These are phyloP conservation scores for Troglohyphantes excavatus DNA, from an alignment of 2,888 invertebrate genomes.

Conservation along the genomic window DNA sequence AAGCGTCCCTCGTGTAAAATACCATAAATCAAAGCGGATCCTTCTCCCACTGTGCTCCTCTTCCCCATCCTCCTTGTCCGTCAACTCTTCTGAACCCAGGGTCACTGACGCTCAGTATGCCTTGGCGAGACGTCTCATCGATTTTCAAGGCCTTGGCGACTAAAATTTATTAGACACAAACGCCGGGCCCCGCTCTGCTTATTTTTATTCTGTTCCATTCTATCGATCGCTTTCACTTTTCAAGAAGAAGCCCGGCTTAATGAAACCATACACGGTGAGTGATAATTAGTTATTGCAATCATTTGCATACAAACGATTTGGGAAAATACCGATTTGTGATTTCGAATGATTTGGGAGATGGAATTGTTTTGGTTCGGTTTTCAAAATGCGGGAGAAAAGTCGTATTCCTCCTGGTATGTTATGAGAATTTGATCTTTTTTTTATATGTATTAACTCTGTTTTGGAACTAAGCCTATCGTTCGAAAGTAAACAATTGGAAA, in stretches of 20 bases:
- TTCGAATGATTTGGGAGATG: neutral
- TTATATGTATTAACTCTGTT: too few species aligned
- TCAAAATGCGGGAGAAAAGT: neutral
- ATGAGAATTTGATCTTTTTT: too few species aligned
- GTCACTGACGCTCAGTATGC: slow-evolving; percentile 22
- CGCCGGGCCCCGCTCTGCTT: slow-evolving; percentile 20
- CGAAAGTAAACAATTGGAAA: too few species aligned
- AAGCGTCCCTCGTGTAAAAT: neutral
- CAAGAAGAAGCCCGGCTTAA: slow-evolving; percentile 51
- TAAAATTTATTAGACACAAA: slow-evolving; percentile 31
- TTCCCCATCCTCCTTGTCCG: neutral
- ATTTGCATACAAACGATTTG: neutral
- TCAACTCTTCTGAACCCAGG: slow-evolving; percentile 64
- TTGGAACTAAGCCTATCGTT: too few species aligned
- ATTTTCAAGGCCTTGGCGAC: slow-evolving; percentile 77
- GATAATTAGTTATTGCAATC: slow-evolving; percentile 9
- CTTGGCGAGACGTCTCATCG: slow-evolving; percentile 72
- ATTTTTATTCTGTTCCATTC: slow-evolving; percentile 60
- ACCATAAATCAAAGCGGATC: too few species aligned
- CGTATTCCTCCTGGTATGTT: neutral
- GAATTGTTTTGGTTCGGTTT: neutral
- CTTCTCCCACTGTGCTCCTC: too few species aligned
- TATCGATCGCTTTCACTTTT: slow-evolving; percentile 77
- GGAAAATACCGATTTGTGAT: neutral
- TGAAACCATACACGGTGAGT: slow-evolving; percentile 56